A percentile compares a stretch with the other conserved stretches of the same genome.
phyloP scores from a whole-genome alignment of 1,140 invertebrate genomes.

The Cardiocondyla obscurior region DNA sequence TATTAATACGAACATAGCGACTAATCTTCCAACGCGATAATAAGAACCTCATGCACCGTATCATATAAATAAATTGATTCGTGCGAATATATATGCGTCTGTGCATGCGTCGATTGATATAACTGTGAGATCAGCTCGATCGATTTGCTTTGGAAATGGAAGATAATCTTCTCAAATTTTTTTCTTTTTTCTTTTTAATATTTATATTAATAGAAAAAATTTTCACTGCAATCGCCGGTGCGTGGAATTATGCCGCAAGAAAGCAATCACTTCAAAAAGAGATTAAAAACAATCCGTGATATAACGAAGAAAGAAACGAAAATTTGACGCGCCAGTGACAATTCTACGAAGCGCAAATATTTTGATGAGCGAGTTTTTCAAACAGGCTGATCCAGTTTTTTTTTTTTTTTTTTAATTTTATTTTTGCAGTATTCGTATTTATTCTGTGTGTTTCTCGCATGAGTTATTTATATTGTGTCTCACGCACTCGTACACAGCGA shows the following conservation, averaged over 20 bases:
- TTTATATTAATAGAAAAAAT: neutral
- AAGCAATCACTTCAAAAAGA: neutral
- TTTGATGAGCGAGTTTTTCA: conserved; percentile 26
- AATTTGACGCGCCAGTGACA: conserved; percentile 18
- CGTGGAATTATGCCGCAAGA: neutral
- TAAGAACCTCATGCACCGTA: neutral
- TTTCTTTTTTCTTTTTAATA: too few relatives aligned
- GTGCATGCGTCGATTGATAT: neutral
- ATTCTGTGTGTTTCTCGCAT: conserved; percentile 7
- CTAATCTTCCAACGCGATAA: neutral
- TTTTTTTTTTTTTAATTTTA: too few relatives aligned
- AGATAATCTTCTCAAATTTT: neutral
- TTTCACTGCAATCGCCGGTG: neutral
- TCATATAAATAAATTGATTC: neutral
- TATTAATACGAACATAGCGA: neutral
- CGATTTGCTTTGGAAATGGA: neutral
- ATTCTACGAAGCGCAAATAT: conserved; percentile 15
- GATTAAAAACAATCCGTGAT: conserved; percentile 48
- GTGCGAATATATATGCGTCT: neutral
- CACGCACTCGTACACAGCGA: neutral
- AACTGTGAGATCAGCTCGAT: neutral
- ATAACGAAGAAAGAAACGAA: neutral
- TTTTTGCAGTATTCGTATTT: conserved; percentile 17
- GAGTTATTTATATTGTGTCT: conserved; percentile 7
- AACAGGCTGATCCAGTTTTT: neutral